Base-by-base conservation (phyloP, 2,113 vertebrate genomes). In the Apistogramma diplotaenia region DNA sequence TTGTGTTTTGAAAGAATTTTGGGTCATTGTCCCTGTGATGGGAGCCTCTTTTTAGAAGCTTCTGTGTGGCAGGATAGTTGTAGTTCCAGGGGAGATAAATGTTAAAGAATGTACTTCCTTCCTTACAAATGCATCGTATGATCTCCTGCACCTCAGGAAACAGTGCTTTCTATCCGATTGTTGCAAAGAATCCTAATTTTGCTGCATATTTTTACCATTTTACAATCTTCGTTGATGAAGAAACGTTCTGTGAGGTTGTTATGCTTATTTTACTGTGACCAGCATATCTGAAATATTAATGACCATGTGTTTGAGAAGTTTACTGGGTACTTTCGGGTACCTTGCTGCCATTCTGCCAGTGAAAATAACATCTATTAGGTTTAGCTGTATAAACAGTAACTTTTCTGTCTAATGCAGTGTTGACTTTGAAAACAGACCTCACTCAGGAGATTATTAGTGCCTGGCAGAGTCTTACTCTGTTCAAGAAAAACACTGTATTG, bases 351-450 rank as follows among this genome's bases (percentile, higher is more conserved):
- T n/a, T 27, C n/a, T 43, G 57, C 76, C 78, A 74, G 67, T 27
- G n/a, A 87, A 85, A 84, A 40, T 57, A 55, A 9, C 33, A 51
- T 77, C 18, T 33, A 13, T 73, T 71, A 46, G 53, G 25, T 23
- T 70, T 59, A 37, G 37, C 65, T 71, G 23, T 80, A 49, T 67
- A 65, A 65, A 73, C 65, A 76, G 53, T 56, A 67, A 37, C 74
- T 10, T n/a, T 71, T 81, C 51, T 73, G 57, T 79, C 55, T 58
- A 76, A 10, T n/a, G 40, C 31, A 7, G 15, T 87, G 84, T 86
- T 85, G 82, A 88, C 86, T 86, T 49, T 84, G 76, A 86, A 90
- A 89, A 90, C 59, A 83, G 60, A 65, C 61, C 78, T 29, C 78
- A 76, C 78, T 57, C 29, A 9, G 43, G 60, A 82, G 76, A 81